phyloP scores from a whole-genome alignment of 2,113 vertebrate genomes.

The Laticauda laticaudata region DNA sequence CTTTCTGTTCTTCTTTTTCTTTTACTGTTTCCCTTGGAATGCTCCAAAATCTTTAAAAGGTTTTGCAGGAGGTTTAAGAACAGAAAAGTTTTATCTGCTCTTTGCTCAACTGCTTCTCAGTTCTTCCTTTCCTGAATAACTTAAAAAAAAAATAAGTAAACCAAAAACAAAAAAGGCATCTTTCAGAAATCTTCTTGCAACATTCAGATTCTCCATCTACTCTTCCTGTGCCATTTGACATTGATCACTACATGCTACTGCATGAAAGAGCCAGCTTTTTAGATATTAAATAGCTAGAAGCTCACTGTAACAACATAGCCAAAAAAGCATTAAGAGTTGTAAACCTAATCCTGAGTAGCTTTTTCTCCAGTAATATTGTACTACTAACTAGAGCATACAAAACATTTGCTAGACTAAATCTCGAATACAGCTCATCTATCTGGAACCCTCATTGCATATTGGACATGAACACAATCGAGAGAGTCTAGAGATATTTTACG shows the following conservation, averaged over 20 bases:
- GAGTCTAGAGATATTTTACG: too few species aligned
- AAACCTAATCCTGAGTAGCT: too few species aligned
- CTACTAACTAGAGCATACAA: too few species aligned
- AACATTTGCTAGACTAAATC: too few species aligned
- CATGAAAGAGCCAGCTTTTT: not conserved
- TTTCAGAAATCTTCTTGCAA: not conserved
- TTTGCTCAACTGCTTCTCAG: not conserved
- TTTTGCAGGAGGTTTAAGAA: not conserved
- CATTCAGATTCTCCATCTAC: not conserved
- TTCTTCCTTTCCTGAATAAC: not conserved
- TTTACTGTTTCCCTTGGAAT: not conserved
- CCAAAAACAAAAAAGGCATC: not conserved
- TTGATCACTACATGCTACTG: not conserved
- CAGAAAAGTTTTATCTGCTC: not conserved
- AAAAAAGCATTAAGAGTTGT: too few species aligned
- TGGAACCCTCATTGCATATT: too few species aligned
- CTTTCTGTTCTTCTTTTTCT: not conserved
- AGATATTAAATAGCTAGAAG: not conserved
- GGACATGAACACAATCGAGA: too few species aligned
- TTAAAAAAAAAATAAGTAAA: not conserved
- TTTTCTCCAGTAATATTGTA: too few species aligned
- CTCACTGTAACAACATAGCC: too few species aligned
- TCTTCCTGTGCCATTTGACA: not conserved
- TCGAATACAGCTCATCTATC: too few species aligned
- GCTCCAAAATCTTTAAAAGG: not conserved